These are phyloP conservation scores for Theristicus caerulescens DNA, from an alignment of 2,113 vertebrate genomes.

Conservation along the genomic window DNA sequence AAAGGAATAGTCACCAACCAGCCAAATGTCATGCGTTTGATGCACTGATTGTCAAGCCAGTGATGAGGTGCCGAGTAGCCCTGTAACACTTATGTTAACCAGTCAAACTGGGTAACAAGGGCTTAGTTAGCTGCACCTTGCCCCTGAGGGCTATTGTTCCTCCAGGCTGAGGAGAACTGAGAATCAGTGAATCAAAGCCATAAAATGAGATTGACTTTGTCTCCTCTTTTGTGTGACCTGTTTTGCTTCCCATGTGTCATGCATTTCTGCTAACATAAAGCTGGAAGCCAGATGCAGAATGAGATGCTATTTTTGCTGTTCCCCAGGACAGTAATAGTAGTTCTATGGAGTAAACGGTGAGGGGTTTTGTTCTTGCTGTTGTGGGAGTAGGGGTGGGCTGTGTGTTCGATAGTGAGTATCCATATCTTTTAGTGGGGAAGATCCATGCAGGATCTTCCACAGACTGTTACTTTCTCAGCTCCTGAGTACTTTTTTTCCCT, in stretches of 20 bases:
- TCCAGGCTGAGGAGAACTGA: neutral
- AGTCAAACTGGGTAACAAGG: neutral
- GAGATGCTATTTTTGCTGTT: neutral
- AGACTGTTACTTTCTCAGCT: neutral
- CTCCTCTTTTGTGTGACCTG: neutral
- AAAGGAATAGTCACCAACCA: neutral
- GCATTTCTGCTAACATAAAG: neutral
- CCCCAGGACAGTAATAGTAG: neutral
- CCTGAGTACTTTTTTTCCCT: neutral
- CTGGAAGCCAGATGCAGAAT: neutral
- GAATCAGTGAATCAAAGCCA: neutral
- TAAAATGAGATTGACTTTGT: neutral
- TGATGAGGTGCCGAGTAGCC: neutral
- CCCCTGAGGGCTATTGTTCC: neutral
- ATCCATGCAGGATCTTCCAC: neutral
- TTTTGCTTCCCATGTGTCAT: neutral
- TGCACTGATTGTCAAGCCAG: neutral
- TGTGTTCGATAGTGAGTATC: neutral
- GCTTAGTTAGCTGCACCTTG: neutral
- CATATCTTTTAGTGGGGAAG: neutral
- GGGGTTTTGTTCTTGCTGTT: neutral
- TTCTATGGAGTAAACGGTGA: neutral
- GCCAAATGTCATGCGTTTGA: neutral
- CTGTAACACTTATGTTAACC: neutral
- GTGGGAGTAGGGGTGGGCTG: neutral